A percentile compares a stretch with the other conserved stretches of the same genome.
phyloP scores from a whole-genome alignment of 1,140 invertebrate genomes.

The Drosophila neocordata region DNA sequence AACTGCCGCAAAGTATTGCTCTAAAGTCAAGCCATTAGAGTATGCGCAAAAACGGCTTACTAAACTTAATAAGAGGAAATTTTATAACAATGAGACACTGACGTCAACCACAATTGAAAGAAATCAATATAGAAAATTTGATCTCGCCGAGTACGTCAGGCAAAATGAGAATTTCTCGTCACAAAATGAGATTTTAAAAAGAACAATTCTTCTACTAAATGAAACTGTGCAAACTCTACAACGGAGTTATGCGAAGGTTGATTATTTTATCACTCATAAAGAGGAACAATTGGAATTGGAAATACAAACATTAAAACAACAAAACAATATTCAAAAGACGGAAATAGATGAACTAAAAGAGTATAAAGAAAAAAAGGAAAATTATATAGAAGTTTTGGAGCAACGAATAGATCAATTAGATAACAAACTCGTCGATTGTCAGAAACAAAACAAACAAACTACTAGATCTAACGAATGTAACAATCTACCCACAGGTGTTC shows the following conservation, averaged over 20 bases:
- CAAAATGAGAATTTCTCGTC: neutral
- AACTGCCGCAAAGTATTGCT: no score
- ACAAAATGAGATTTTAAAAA: neutral
- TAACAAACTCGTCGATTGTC: no score
- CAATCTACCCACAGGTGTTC: neutral
- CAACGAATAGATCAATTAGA: neutral
- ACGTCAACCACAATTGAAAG: neutral
- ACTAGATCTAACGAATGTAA: neutral
- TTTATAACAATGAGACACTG: neutral
- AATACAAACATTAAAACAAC: neutral
- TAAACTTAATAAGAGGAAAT: no score
- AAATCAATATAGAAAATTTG: neutral
- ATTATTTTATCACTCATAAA: neutral
- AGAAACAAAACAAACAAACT: neutral
- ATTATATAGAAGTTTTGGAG: no score
- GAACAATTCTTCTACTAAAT: neutral
- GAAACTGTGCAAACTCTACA: neutral
- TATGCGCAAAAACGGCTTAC: no score
- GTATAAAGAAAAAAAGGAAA: no score
- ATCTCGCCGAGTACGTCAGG: neutral
- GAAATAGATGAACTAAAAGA: no score
- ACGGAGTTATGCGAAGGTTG: neutral
- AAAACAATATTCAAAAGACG: no score
- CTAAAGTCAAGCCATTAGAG: no score
- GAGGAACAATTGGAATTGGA: neutral